Conservation (phyloP, 1,140 invertebrate genomes). For the Vanessa tameamea region DNA sequence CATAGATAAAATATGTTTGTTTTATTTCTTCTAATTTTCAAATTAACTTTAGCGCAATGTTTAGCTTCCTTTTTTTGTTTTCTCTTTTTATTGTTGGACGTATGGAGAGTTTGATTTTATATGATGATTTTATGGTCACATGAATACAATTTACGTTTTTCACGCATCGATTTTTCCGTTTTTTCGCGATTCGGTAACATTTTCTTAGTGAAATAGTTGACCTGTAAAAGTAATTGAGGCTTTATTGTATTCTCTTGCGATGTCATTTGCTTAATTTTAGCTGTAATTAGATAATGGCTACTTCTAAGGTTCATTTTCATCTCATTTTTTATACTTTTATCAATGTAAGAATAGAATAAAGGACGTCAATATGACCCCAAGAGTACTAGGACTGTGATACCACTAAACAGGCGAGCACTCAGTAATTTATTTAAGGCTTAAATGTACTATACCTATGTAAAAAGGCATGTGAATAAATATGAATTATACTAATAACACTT, state of each 20-base stretch:
- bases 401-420: slow-evolving; percentile 53
- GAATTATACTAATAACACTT: slow-evolving; percentile 39
- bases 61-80: not conserved
- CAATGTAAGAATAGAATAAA: slow-evolving; percentile 28
- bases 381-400: slow-evolving; percentile 63
- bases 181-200: slow-evolving; percentile 29
- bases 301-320: slow-evolving; percentile 30
- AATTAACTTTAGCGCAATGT: not conserved
- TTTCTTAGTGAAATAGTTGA: slow-evolving; percentile 30
- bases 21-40: not conserved
- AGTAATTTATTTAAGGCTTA: slow-evolving; percentile 54
- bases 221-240: slow-evolving; percentile 20
- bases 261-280: slow-evolving; percentile 28
- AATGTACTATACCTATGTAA: slow-evolving; percentile 60
- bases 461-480: slow-evolving; percentile 62
- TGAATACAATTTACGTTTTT: slow-evolving; percentile 2
- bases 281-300: slow-evolving; percentile 33
- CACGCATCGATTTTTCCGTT: not conserved
- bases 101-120: not conserved
- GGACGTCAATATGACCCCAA: slow-evolving; percentile 31
- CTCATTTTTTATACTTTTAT: slow-evolving; percentile 23
- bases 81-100: not conserved
- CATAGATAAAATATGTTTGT: not conserved
- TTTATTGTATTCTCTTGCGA: slow-evolving; percentile 32
- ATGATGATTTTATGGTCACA: not conserved